Base-by-base conservation (phyloP, 2,797 vertebrate genomes). In the Enteromius anoplus region DNA sequence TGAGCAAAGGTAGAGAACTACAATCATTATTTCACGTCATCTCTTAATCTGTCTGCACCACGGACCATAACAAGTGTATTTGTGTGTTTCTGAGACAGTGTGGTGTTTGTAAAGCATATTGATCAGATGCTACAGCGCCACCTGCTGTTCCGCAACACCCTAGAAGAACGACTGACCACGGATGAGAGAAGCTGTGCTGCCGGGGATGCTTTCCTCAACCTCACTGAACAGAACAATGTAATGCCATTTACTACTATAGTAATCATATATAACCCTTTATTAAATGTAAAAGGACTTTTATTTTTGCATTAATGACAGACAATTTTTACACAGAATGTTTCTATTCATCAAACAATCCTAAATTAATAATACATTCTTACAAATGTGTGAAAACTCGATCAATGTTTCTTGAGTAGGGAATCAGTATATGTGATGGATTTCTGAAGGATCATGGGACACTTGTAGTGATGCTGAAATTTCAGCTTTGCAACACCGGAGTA, bases 91-190 rank as follows among this genome's bases (percentile, higher is more conserved):
- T 82, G 53, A 55, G 51, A 29, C 88, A 95, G 95, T 84, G 92
- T 92, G 90, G 88, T 87, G 0, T 93, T 93, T 32, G 47, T 91
- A 81, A 90, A 85, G 85, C 89, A 90, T 51, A 90, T 94, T 88
- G 93, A 95, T 89, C 92, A 93, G 91, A 91, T 95, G 85, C 69
- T 94, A 2, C 93, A 94, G 92, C 86, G 91, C 32, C 94, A 95
- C 29, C 86, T 95, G 32, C 87, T 92, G 84, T 95, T 95, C 92
- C 92, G 93, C 66, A 95, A 95, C 90, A 93, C 89, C 0, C 90
- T 95, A 85, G 94, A 95, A 88, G 93, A 94, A 84, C 89, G 92
- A 1, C 62, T 95, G 0, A 91, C 90, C 0, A 90, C 90, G 0
- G 89, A 93, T 55, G 92, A 93, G 88, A 93, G 93, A 91, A 94